Base-by-base conservation (phyloP, 2,888 invertebrate genomes). In the Stenurella melanura region DNA sequence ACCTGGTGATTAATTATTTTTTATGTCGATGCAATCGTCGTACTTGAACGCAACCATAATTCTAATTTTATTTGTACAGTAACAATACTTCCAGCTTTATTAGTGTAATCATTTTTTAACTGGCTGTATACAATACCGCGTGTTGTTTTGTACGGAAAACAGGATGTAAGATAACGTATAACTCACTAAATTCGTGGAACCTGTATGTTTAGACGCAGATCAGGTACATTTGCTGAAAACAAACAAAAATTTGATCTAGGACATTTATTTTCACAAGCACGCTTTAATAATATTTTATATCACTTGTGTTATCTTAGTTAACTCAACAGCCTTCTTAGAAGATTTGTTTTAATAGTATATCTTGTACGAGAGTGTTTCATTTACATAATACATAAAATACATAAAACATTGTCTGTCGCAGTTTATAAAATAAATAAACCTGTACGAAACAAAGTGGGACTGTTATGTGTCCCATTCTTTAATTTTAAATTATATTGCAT, bases 1-100 rank as follows among this genome's bases (percentile, higher is more conserved):
- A 57, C 67, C 34, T 58, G 54, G 63, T 38, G 63, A 63, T 63
- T 67, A 21, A 67, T 54, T 69, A 60, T 64, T 30, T 75, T 75
- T 50, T 57, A 56, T 30, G 57, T 61, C 57, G 34, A 56, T 21
- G 66, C 19, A 42, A 12, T 42, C 21, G 68, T 56, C 30, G 30
- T 54, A 26, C n/a, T 68, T 50, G 50, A 50, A 50, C 50, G n/a
- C 15, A 50, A n/a, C 15, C n/a, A 21, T 58, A 21, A 60, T 60
- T 26, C 30, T 60, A n/a, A 60, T 60, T 60, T 26, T 21, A 26
- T 60, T 26, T 11, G 30, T 21, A 11, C 21, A 9, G 11, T 58
- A 21, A 60, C 15, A 60, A 60, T 60, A 60, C 30, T 30, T 60
- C 15, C 18, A 7, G 19, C 17, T 61, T 30, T 30, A 61, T 61